These are phyloP conservation scores for Clarias macrocephalus DNA, from an alignment of 2,113 vertebrate species.

Conservation along the genomic window DNA sequence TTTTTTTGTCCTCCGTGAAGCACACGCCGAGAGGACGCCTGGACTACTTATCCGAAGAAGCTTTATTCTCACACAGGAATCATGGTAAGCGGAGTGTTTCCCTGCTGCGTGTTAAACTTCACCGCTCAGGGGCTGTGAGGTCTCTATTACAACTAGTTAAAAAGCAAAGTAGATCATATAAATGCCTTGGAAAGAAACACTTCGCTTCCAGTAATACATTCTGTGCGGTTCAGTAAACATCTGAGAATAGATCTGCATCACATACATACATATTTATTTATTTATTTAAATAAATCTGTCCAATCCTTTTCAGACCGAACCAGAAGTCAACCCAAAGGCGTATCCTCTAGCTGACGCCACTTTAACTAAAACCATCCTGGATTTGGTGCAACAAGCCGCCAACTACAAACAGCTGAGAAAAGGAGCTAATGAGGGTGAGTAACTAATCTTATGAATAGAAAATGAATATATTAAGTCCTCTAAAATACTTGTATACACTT, in stretches of 20 bases:
- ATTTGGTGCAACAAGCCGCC: conserved; percentile 92
- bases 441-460: neutral
- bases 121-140: neutral
- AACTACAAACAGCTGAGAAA: conserved; percentile 98
- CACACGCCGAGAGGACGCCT: conserved; percentile 53
- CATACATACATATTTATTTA: neutral
- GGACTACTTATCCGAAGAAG: neutral
- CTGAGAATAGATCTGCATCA: neutral
- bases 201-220: neutral
- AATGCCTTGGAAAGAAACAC: neutral
- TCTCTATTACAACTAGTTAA: neutral
- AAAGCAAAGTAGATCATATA: neutral
- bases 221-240: neutral
- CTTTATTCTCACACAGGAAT: neutral
- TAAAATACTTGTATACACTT: no score
- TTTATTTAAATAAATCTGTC: neutral
- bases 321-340: conserved; percentile 97
- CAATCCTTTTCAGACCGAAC: conserved; percentile 73
- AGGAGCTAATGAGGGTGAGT: conserved; percentile 94
- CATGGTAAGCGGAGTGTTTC: conserved; percentile 37
- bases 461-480: no score
- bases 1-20: conserved; percentile 57
- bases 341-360: conserved; percentile 95
- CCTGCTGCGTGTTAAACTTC: neutral
- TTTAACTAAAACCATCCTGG: conserved; percentile 92